phyloP scores from a whole-genome alignment of 2,113 vertebrate genomes.

The Todiramphus chloris region DNA sequence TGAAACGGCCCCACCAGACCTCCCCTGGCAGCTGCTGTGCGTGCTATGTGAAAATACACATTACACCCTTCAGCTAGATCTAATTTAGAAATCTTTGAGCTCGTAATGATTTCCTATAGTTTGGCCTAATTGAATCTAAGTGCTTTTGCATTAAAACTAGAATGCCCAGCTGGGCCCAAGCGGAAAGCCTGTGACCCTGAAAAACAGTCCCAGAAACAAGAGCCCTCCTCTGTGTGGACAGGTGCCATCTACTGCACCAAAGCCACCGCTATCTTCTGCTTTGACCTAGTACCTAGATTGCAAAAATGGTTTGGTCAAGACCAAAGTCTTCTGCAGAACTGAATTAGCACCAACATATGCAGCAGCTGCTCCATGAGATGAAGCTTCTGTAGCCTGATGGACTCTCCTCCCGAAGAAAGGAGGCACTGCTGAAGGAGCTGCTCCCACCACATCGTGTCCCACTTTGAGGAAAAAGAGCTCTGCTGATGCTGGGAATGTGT shows the following conservation, averaged over 20 bases:
- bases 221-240: neutral
- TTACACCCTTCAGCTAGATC: slow-evolving; percentile 41
- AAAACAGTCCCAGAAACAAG: neutral
- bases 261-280: neutral
- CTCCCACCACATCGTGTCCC: rapidly evolving
- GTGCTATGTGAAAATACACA: neutral
- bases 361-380: neutral
- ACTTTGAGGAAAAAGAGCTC: neutral
- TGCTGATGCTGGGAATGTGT: neutral
- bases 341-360: rapidly evolving
- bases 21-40: neutral
- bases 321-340: neutral
- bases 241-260: neutral
- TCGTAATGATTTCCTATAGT: slow-evolving; percentile 50
- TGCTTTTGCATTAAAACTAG: neutral
- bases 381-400: neutral
- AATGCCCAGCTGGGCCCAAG: neutral
- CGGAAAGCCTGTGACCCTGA: neutral
- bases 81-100: slow-evolving; percentile 38
- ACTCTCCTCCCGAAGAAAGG: too few species aligned
- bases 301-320: neutral
- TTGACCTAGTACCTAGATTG: rapidly evolving
- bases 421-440: neutral
- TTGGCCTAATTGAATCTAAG: slow-evolving; percentile 36
- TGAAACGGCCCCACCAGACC: neutral